A percentile compares a stretch with the other conserved stretches of the same genome.
Evolutionary conservation across 2,797 vertebrate genomes (phyloP).

Genomic region (Typhlichthys eigenmanni): DNA sequence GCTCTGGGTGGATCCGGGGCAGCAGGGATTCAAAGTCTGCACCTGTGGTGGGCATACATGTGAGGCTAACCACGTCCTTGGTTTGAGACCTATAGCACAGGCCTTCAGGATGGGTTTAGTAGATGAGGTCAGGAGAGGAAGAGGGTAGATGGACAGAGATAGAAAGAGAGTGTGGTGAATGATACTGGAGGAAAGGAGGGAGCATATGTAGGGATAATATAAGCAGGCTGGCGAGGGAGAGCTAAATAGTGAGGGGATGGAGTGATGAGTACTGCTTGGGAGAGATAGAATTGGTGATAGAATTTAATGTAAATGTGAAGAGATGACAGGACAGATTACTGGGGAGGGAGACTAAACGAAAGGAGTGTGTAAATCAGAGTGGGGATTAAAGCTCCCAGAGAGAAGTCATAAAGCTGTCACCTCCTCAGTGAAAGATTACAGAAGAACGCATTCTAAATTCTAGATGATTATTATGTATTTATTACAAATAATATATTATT

Average conservation of each 20-base stretch:
- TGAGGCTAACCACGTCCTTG: too few species aligned
- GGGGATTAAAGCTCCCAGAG: slow-evolving; percentile 39
- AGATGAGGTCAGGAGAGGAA: neutral
- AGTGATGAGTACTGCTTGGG: neutral
- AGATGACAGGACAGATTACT: neutral
- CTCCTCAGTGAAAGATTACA: slow-evolving; percentile 2
- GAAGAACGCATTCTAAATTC: neutral
- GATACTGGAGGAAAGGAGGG: neutral
- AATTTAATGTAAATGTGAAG: slow-evolving; percentile 5
- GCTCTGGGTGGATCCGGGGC: neutral
- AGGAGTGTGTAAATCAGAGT: slow-evolving; percentile 28
- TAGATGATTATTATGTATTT: too few species aligned
- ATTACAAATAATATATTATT: too few species aligned
- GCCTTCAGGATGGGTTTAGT: neutral
- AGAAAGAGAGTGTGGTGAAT: slow-evolving; percentile 2
- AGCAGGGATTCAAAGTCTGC: neutral
- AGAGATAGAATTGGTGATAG: slow-evolving; percentile 2
- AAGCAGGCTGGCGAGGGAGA: neutral
- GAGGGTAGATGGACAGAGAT: neutral
- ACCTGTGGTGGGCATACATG: slow-evolving; percentile 16
- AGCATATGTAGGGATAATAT: neutral
- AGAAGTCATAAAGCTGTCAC: slow-evolving; percentile 37
- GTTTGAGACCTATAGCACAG: neutral
- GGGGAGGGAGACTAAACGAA: neutral
- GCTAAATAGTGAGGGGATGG: neutral